phyloP scores from a whole-genome alignment of 1,140 invertebrate species.

The Ridgeia piscesae region DNA sequence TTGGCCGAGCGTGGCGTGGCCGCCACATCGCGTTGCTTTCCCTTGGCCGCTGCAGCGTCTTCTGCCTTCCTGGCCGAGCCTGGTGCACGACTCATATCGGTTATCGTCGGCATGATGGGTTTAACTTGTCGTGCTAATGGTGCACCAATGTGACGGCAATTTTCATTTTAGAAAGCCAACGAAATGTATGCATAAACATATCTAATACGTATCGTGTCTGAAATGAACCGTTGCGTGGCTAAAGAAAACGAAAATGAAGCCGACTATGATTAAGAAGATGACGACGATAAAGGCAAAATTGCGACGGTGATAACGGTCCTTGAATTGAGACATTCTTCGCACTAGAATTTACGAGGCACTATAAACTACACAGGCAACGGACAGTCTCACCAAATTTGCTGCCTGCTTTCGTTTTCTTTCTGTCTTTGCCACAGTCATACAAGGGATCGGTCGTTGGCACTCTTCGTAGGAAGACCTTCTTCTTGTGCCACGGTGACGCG shows the following conservation, averaged over 20 bases:
- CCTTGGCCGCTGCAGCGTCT: background rate
- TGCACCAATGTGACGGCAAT: too few species aligned
- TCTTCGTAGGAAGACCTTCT: background rate
- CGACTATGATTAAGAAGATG: background rate
- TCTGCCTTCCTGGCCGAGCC: background rate
- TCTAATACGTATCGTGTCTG: background rate
- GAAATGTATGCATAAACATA: background rate
- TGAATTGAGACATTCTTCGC: background rate
- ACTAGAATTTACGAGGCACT: background rate
- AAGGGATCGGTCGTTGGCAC: background rate
- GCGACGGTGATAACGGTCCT: background rate
- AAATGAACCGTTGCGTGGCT: too few species aligned
- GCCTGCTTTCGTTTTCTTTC: background rate
- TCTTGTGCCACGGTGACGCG: background rate
- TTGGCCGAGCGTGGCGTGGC: too few species aligned
- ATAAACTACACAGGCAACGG: too few species aligned
- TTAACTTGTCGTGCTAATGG: background rate
- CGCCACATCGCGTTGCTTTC: background rate
- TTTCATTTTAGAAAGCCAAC: background rate
- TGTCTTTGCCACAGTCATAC: background rate
- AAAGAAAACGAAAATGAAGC: background rate
- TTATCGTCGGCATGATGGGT: background rate
- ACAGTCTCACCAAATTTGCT: too few species aligned
- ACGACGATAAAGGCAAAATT: background rate
- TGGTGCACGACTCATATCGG: background rate